Base-by-base conservation (phyloP, 2,888 invertebrate species). In the Drosophila pseudotakahashii region DNA sequence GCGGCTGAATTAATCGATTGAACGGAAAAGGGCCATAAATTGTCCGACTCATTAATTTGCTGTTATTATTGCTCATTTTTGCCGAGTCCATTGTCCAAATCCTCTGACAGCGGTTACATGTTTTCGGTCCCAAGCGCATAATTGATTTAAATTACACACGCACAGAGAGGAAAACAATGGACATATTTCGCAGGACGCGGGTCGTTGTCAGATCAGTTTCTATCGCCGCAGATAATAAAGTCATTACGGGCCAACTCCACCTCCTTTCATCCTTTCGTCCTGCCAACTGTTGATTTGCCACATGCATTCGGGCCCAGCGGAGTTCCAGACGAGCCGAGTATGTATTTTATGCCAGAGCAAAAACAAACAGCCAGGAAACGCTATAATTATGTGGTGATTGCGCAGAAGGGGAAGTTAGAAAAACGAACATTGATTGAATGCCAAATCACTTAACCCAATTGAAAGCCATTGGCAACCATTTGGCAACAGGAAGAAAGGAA, bases 361-460 rank as follows among this genome's bases (percentile, higher is more conserved):
- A 73, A 64, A 69, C 84, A 76, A 86, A 78, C 69, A 71, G 62
- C n/a, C 58, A 45, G 57, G 34, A 54, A 57, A 68, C 59, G 58
- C 70, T 57, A 66, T 76, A 86, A 81, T 86, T 86, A 78, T 81
- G 69, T 59, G 59, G 57, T 26, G 59, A 57, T 59, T 59, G 59
- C 77, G 66, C 37, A 6, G 64, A 66, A 42, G 16, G 41, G 32
- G 11, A 41, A 30, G 59, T 32, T 23, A 34, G 23, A 61, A 71
- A 59, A 53, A 45, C 41, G 42, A 44, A 50, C 59, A 60, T 78
- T 84, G 87, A 82, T 81, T 73, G 81, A 84, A 87, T 73, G 77
- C 75, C 87, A 87, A 84, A 77, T 81, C 79, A 87, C 82, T 82
- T 87, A 82, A 84, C 84, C 87, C 84, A 82, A 83, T 80, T 83